Percentiles rank a stretch among this genome's conserved stretches.
phyloP scores from a whole-genome alignment of 2,113 vertebrate genomes.

The Isichthys henryi region DNA sequence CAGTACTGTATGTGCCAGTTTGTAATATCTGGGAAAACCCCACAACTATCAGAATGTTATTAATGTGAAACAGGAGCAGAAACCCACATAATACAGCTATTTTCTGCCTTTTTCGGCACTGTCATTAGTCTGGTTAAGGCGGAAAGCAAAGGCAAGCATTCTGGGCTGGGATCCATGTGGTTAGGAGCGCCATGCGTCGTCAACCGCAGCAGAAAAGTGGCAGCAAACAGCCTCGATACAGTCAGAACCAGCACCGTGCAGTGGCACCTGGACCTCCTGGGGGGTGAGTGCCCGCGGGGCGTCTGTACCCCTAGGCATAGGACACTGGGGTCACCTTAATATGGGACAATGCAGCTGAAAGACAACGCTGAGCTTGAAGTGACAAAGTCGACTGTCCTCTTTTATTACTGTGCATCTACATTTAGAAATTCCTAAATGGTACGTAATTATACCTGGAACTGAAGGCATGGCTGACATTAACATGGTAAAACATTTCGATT shows the following conservation, averaged over 20 bases:
- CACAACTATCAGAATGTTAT: not conserved
- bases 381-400: not conserved
- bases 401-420: not conserved
- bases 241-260: constrained; percentile 74
- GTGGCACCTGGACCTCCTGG: constrained; percentile 59
- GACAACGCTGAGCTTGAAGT: not conserved
- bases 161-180: constrained; percentile 81
- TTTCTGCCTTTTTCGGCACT: not conserved
- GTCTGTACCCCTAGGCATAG: not conserved
- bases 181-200: constrained; percentile 93
- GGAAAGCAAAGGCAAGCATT: constrained; percentile 43
- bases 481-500: not conserved
- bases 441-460: not conserved
- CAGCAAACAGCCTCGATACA: constrained; percentile 96
- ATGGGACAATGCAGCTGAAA: not conserved
- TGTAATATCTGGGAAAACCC: not conserved
- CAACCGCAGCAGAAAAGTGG: constrained; percentile 99
- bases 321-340: not conserved
- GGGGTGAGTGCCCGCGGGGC: not conserved
- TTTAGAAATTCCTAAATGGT: not conserved
- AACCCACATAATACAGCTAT: not conserved
- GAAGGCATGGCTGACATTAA: not conserved
- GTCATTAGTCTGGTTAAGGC: not conserved
- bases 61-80: not conserved
- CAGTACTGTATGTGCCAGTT: not conserved